Conservation (phyloP, 2,113 vertebrate species). For the Myanophis thanlyinensis region DNA sequence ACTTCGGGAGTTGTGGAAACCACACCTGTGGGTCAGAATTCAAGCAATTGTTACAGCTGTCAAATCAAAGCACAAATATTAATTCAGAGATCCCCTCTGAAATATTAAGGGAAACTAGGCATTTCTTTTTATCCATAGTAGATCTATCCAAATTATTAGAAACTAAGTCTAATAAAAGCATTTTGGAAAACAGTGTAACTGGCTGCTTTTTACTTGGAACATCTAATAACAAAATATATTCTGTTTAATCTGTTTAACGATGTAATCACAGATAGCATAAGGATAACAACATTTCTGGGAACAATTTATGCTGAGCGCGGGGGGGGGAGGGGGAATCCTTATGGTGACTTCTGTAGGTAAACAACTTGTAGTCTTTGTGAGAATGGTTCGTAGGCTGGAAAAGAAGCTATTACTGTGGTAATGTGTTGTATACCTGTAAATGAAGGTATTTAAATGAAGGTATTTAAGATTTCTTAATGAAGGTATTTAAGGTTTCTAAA, state of each 20-base stretch:
- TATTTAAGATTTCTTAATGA: not conserved
- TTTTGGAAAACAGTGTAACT: not conserved
- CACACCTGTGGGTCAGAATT: rapidly evolving
- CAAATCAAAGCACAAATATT: rapidly evolving
- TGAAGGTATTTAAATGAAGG: not conserved
- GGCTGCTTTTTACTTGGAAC: not conserved
- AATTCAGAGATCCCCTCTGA: not conserved
- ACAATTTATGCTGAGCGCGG: not conserved
- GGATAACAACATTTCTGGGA: not conserved
- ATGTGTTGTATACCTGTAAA: not conserved
- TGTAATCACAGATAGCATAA: rapidly evolving
- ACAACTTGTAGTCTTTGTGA: not conserved
- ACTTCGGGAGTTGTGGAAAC: rapidly evolving
- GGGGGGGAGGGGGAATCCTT: not conserved
- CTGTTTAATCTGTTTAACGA: not conserved
- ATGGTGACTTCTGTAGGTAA: not conserved
- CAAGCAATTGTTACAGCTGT: rapidly evolving
- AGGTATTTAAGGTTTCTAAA: not conserved
- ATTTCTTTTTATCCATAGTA: not conserved
- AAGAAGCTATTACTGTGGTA: not conserved
- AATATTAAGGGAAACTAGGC: not conserved
- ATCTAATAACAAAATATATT: not conserved
- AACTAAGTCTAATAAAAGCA: not conserved
- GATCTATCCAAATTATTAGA: rapidly evolving
- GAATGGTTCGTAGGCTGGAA: not conserved